Percentiles rank a stretch among this genome's conserved stretches.
Conservation (phyloP, 2,888 invertebrate species). For the Eupithecia vulgata region DNA sequence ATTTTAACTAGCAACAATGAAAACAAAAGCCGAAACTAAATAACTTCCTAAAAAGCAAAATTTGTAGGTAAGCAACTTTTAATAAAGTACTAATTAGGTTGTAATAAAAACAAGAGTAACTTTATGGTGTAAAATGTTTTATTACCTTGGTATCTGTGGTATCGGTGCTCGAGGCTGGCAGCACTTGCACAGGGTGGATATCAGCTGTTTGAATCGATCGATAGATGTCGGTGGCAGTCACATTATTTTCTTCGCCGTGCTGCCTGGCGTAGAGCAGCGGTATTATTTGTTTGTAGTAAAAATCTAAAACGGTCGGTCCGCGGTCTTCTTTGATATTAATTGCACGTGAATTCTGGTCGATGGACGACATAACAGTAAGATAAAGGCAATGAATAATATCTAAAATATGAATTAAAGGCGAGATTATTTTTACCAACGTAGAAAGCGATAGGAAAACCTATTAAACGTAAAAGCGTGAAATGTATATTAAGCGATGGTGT, state of each 20-base stretch:
- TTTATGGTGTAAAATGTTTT: neutral
- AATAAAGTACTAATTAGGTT: neutral
- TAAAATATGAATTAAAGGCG: constrained; percentile 45
- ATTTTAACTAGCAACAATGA: neutral
- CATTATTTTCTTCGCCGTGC: constrained; percentile 78
- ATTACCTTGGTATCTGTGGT: too few species aligned
- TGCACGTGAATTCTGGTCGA: constrained; percentile 62
- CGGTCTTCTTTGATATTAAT: constrained; percentile 69
- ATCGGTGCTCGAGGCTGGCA: constrained; percentile 54
- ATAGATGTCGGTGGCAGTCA: constrained; percentile 83
- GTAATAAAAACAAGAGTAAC: neutral
- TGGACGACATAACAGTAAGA: constrained; percentile 63
- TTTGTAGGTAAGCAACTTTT: neutral
- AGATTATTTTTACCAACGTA: constrained; percentile 33
- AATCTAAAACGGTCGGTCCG: constrained; percentile 68
- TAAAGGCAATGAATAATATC: constrained; percentile 60
- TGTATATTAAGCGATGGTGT: constrained; percentile 60
- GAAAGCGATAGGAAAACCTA: constrained; percentile 47
- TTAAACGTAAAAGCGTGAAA: constrained; percentile 53
- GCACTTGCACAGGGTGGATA: constrained; percentile 48
- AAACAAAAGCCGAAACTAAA: neutral
- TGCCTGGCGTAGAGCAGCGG: constrained; percentile 62
- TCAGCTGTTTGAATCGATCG: constrained; percentile 79
- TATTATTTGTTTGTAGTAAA: constrained; percentile 80
- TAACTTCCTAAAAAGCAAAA: constrained; percentile 10